phyloP scores from a whole-genome alignment of 2,888 invertebrate species.

The Nephrotoma guestfalica region DNA sequence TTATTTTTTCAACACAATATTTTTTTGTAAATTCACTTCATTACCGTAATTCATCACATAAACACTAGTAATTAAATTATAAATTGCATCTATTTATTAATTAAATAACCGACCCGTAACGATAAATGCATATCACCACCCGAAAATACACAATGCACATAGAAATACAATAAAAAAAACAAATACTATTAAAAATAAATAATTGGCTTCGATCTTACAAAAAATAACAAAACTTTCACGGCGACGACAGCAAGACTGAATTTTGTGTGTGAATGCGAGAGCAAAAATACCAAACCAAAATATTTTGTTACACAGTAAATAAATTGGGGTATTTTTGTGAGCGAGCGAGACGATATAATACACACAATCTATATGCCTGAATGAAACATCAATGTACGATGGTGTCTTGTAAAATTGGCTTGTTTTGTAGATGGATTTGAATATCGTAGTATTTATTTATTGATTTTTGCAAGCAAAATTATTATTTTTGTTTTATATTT shows the following conservation, averaged over 20 bases:
- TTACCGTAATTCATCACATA: not conserved
- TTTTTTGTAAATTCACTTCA: not conserved
- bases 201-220: not conserved
- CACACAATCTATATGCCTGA: not conserved
- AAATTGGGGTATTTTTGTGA: not conserved
- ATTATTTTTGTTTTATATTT: not conserved
- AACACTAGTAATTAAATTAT: not conserved
- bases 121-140: not conserved
- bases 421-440: not conserved
- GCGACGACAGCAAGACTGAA: constrained; percentile 1
- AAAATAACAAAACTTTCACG: not conserved
- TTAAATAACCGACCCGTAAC: not conserved
- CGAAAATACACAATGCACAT: not conserved
- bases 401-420: not conserved
- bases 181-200: not conserved
- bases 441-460: not conserved
- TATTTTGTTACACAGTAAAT: not conserved
- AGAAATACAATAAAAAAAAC: not conserved
- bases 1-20: not conserved
- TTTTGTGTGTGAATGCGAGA: not conserved
- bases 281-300: not conserved
- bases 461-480: not conserved
- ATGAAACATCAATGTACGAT: not conserved
- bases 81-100: not conserved
- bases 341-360: not conserved